Evolutionary conservation across 2,888 invertebrate species (phyloP).

Genomic region (Sphecodes monilicornis): DNA sequence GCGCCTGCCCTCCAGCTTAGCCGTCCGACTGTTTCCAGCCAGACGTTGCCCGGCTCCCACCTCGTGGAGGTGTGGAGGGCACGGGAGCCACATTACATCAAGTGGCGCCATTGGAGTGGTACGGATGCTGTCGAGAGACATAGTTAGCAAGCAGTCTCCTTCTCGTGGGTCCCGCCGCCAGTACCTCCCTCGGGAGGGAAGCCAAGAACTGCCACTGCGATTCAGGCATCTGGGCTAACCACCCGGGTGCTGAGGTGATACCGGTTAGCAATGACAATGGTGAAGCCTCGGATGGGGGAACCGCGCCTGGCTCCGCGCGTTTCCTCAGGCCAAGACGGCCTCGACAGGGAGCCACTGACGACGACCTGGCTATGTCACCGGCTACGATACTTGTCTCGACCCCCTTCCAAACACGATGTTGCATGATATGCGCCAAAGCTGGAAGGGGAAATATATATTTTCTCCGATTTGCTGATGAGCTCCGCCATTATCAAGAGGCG

Average conservation of each 20-base stretch:
- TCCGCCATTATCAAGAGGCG: not conserved
- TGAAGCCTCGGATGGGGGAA: constrained; percentile 6
- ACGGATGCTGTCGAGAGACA: too few relatives aligned
- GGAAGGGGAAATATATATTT: constrained; percentile 5
- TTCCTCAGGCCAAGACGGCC: constrained; percentile 15
- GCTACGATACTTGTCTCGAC: not conserved
- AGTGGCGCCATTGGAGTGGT: too few relatives aligned
- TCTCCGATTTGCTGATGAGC: not conserved
- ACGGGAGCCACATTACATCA: too few relatives aligned
- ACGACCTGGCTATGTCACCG: not conserved
- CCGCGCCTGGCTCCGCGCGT: not conserved
- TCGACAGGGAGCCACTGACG: not conserved
- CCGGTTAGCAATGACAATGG: not conserved
- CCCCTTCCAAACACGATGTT: not conserved
- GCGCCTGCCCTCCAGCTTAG: too few relatives aligned
- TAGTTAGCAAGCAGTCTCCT: too few relatives aligned
- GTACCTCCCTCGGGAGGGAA: too few relatives aligned
- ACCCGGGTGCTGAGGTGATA: not conserved
- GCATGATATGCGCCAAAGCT: not conserved
- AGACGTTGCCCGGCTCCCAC: too few relatives aligned
- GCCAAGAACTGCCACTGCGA: not conserved
- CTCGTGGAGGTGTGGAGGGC: too few relatives aligned
- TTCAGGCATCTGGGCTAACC: not conserved
- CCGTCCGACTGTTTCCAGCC: too few relatives aligned
- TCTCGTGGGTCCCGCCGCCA: too few relatives aligned